Conservation (phyloP, 2,888 invertebrate species). For the Anodontia alba region DNA sequence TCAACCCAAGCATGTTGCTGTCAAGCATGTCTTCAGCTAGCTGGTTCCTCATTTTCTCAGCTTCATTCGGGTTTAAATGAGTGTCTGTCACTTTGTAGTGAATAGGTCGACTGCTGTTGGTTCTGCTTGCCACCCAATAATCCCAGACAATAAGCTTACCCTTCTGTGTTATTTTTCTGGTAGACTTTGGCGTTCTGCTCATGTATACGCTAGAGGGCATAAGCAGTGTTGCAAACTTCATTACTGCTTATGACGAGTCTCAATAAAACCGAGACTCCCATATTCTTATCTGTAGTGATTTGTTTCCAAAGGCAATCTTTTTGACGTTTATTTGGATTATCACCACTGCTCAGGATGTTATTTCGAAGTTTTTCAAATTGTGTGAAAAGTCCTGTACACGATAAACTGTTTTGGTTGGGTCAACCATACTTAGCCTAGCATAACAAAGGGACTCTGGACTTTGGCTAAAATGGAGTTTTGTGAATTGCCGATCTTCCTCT, state of each 20-base stretch:
- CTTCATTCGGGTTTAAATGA: too few relatives aligned
- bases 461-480: conserved; percentile 34
- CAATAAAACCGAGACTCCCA: too few relatives aligned
- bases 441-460: neutral
- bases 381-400: conserved; percentile 47
- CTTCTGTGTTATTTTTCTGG: neutral
- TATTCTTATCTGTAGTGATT: too few relatives aligned
- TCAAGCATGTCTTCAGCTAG: too few relatives aligned
- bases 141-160: neutral
- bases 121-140: neutral
- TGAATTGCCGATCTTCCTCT: conserved; percentile 41
- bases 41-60: too few relatives aligned
- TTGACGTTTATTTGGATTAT: neutral
- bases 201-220: too few relatives aligned
- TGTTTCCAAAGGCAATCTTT: too few relatives aligned
- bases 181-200: too few relatives aligned
- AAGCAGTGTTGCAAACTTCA: too few relatives aligned
- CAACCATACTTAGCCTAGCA: conserved; percentile 26
- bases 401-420: conserved; percentile 25
- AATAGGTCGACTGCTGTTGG: neutral
- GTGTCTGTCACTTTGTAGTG: too few relatives aligned
- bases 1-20: too few relatives aligned
- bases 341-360: conserved; percentile 35
- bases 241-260: too few relatives aligned
- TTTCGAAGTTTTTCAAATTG: conserved; percentile 49